Evolutionary conservation across 2,888 invertebrate genomes (phyloP).

Genomic region (Meiosimyza decipiens): DNA sequence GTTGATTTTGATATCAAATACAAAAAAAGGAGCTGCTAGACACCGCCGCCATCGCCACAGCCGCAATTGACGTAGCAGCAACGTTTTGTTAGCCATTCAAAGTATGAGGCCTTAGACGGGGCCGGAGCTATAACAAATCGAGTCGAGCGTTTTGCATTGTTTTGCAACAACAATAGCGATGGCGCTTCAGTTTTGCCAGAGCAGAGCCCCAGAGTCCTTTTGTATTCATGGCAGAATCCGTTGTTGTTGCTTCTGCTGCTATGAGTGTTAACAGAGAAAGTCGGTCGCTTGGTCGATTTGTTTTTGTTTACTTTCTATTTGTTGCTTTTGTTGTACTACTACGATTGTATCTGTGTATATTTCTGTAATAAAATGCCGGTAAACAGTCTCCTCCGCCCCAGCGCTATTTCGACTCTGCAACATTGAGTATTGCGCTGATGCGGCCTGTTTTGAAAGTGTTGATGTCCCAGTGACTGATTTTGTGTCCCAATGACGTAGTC

Average conservation of each 20-base stretch:
- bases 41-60: slow-evolving; percentile 19
- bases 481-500: slow-evolving; percentile 23
- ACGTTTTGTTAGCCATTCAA: slow-evolving; percentile 32
- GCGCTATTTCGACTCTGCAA: neutral
- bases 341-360: slow-evolving; percentile 31
- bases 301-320: neutral
- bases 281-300: slow-evolving; percentile 34
- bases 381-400: slow-evolving; percentile 47
- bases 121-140: neutral
- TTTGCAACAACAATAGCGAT: slow-evolving; percentile 35
- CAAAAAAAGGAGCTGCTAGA: slow-evolving; percentile 24
- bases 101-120: slow-evolving; percentile 1
- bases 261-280: slow-evolving; percentile 18
- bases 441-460: slow-evolving; percentile 7
- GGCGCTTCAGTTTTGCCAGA: slow-evolving; percentile 22
- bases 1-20: slow-evolving; percentile 9
- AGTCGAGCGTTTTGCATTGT: slow-evolving; percentile 33
- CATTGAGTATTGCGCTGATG: neutral
- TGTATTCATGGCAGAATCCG: slow-evolving; percentile 32
- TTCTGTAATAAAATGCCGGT: slow-evolving; percentile 36
- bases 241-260: neutral
- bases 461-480: slow-evolving; percentile 39
- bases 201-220: slow-evolving; percentile 33
- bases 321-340: neutral
- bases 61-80: neutral